A percentile compares a stretch with the other conserved stretches of the same genome.
Conservation (phyloP, 2,797 vertebrate species). For the Sternarchorhynchus goeldii region DNA sequence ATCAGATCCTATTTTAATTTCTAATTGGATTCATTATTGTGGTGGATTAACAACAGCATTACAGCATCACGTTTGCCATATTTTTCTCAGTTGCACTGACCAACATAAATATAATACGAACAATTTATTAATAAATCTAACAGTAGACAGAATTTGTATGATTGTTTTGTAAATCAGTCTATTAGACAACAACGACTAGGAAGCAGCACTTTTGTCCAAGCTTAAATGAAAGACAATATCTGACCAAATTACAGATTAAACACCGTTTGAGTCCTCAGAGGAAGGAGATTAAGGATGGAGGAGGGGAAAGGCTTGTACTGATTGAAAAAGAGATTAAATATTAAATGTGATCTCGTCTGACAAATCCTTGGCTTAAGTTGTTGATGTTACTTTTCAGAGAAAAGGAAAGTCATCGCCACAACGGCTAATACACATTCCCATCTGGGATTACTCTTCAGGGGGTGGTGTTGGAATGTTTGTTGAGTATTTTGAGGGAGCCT, state of each 20-base stretch:
- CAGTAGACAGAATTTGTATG: conserved; percentile 29
- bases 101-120: conserved; percentile 16
- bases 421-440: conserved; percentile 21
- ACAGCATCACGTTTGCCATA: neutral
- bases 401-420: conserved; percentile 29
- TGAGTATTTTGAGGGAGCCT: too few relatives aligned
- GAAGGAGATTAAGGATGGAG: conserved; percentile 43
- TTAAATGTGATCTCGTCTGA: conserved; percentile 60
- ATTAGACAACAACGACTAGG: conserved; percentile 20
- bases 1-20: too few relatives aligned
- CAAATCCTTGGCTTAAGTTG: conserved; percentile 51
- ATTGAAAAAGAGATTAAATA: conserved; percentile 53
- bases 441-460: conserved; percentile 16
- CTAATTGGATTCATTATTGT: too few relatives aligned
- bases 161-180: conserved; percentile 9
- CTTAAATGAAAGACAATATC: conserved; percentile 41
- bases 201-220: conserved; percentile 6
- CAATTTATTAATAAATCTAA: conserved; percentile 32
- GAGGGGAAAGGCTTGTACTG: conserved; percentile 52
- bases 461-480: too few relatives aligned
- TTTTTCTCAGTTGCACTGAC: neutral
- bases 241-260: conserved; percentile 53
- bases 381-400: conserved; percentile 41
- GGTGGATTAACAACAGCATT: too few relatives aligned
- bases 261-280: conserved; percentile 54